phyloP scores from a whole-genome alignment of 2,797 vertebrate species.

The Gymnothorax reevesii region DNA sequence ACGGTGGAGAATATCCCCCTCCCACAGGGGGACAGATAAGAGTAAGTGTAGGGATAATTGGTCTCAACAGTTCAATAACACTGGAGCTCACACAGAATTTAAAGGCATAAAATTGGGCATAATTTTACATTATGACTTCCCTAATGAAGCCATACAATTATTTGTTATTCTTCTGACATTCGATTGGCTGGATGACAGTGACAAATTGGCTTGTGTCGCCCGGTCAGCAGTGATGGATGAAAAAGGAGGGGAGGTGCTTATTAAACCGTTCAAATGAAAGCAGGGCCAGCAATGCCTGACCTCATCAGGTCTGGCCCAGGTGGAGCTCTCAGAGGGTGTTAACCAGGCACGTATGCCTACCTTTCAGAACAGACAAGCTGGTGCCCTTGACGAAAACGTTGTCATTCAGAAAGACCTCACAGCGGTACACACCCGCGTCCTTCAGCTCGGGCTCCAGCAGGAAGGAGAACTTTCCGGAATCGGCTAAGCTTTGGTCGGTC shows the following conservation, averaged over 20 bases:
- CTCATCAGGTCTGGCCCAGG: too few relatives aligned
- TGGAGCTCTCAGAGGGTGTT: too few relatives aligned
- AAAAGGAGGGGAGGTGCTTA: constrained; percentile 63
- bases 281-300: not conserved
- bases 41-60: constrained; percentile 77
- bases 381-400: constrained; percentile 52
- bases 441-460: constrained; percentile 52
- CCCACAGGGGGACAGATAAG: constrained; percentile 44
- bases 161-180: constrained; percentile 51
- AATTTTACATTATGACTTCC: constrained; percentile 79
- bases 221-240: constrained; percentile 72
- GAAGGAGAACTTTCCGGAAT: constrained; percentile 67
- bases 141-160: constrained; percentile 76
- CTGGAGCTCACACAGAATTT: constrained; percentile 48
- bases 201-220: constrained; percentile 65
- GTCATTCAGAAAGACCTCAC: constrained; percentile 66
- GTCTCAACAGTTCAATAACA: constrained; percentile 52
- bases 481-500: constrained; percentile 44
- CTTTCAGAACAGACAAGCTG: constrained; percentile 66
- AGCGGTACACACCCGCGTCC: constrained; percentile 67
- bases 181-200: constrained; percentile 64
- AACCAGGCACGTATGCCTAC: constrained; percentile 52
- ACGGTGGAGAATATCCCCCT: not conserved
- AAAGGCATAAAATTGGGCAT: constrained; percentile 65
- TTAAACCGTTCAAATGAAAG: constrained; percentile 55